phyloP scores from a whole-genome alignment of 2,113 vertebrate species.

The Gallinago undulata region DNA sequence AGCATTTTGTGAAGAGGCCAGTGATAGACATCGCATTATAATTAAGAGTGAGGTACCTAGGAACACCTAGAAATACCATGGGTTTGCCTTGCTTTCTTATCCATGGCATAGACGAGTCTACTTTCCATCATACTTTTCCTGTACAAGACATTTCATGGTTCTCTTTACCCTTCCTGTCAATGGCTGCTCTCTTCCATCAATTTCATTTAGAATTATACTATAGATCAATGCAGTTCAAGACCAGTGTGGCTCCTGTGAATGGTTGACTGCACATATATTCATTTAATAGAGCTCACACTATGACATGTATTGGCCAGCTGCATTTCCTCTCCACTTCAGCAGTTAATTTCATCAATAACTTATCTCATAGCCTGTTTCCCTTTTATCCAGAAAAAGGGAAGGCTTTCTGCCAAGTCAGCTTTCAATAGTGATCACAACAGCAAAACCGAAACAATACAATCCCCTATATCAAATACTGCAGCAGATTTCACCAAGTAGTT shows the following conservation, averaged over 20 bases:
- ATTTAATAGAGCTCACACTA: conserved; percentile 75
- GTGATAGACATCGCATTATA: not conserved
- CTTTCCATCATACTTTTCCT: conserved; percentile 83
- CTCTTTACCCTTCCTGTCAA: conserved; percentile 91
- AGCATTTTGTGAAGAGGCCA: not conserved
- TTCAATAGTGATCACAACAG: conserved; percentile 59
- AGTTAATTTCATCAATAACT: conserved; percentile 78
- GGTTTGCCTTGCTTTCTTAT: not conserved
- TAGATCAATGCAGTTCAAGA: conserved; percentile 90
- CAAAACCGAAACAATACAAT: conserved; percentile 47
- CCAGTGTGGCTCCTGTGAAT: conserved; percentile 75
- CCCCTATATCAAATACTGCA: not conserved
- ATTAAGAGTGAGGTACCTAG: not conserved
- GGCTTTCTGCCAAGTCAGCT: conserved; percentile 68
- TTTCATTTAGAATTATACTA: conserved; percentile 92
- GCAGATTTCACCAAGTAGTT: not conserved
- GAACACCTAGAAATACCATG: not conserved
- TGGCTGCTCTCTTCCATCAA: conserved; percentile 88
- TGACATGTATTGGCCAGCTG: conserved; percentile 71
- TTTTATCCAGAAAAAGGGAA: conserved; percentile 64
- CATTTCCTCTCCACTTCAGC: conserved; percentile 78
- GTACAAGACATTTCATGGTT: conserved; percentile 84
- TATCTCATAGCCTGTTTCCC: conserved; percentile 65
- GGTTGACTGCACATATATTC: conserved; percentile 69
- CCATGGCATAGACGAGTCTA: conserved; percentile 66